phyloP scores from a whole-genome alignment of 2,113 vertebrate genomes.

The Protobothrops flavoviridis region DNA sequence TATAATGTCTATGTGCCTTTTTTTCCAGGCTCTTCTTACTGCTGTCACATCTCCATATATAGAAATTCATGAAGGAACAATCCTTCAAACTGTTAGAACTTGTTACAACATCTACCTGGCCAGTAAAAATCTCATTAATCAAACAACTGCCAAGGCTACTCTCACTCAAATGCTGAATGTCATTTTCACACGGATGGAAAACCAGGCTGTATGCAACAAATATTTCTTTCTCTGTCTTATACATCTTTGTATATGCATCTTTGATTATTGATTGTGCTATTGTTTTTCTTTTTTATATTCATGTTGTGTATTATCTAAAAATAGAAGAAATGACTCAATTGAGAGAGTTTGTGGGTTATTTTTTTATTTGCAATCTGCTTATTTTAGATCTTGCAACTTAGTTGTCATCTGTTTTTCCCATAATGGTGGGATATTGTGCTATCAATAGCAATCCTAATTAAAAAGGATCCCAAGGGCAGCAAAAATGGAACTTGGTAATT shows the following conservation, averaged over 20 bases:
- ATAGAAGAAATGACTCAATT: background rate
- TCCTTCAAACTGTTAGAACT: slow-evolving; percentile 94
- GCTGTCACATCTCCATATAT: slow-evolving; percentile 94
- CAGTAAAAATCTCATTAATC: slow-evolving; percentile 98
- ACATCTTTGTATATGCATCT: background rate
- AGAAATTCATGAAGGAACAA: slow-evolving; percentile 95
- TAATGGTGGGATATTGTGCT: background rate
- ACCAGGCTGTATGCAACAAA: slow-evolving; percentile 84
- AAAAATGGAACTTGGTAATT: background rate
- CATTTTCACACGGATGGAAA: slow-evolving; percentile 97
- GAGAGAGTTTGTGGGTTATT: background rate
- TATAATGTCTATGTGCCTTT: background rate
- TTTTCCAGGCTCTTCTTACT: slow-evolving; percentile 87
- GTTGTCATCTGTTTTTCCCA: background rate
- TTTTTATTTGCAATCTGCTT: background rate
- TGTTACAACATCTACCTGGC: slow-evolving; percentile 99
- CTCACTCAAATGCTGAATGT: slow-evolving; percentile 98
- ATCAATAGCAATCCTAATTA: background rate
- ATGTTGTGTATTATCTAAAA: background rate
- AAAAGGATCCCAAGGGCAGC: background rate
- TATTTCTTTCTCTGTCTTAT: background rate
- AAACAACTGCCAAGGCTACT: slow-evolving; percentile 97
- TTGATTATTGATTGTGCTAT: slow-evolving; percentile 6
- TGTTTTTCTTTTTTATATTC: background rate
- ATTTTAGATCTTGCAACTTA: background rate